These are phyloP conservation scores for Tapirus indicus DNA, from an alignment of 2,797 vertebrate genomes.

Conservation along the genomic window DNA sequence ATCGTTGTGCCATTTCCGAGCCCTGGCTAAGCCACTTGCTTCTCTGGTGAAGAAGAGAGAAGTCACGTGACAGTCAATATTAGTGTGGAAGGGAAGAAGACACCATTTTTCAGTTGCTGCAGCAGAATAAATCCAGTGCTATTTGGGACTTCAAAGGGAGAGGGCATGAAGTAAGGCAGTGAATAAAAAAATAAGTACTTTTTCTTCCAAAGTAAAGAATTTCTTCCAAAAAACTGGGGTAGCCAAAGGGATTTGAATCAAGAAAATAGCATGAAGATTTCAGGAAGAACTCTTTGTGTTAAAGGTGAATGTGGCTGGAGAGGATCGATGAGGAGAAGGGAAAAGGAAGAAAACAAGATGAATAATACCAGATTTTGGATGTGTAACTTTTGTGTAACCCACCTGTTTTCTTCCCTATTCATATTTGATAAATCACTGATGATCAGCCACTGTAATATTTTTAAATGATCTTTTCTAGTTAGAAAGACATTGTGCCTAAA, in stretches of 20 bases:
- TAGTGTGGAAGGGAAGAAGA: background rate
- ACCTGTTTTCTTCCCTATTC: background rate
- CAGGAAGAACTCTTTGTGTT: background rate
- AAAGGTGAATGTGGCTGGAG: background rate
- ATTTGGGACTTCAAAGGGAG: background rate
- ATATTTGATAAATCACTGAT: background rate
- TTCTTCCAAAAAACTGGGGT: background rate
- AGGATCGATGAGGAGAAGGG: background rate
- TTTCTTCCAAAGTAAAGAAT: background rate
- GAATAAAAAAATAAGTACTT: background rate
- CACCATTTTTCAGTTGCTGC: background rate
- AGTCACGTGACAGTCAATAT: background rate
- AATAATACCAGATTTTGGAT: background rate
- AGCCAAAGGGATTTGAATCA: slow-evolving; percentile 1
- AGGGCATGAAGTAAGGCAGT: background rate
- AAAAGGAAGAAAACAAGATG: background rate
- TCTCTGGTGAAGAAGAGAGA: background rate
- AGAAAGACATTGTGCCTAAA: background rate
- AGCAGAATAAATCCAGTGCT: background rate
- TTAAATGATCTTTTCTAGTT: background rate
- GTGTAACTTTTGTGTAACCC: background rate
- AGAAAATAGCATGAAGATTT: slow-evolving; percentile 33
- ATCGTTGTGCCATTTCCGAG: background rate
- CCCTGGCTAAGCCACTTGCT: background rate
- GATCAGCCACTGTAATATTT: background rate